These are phyloP conservation scores for Gallinago jamesoni DNA, from an alignment of 2,113 vertebrate species.

Conservation along the genomic window DNA sequence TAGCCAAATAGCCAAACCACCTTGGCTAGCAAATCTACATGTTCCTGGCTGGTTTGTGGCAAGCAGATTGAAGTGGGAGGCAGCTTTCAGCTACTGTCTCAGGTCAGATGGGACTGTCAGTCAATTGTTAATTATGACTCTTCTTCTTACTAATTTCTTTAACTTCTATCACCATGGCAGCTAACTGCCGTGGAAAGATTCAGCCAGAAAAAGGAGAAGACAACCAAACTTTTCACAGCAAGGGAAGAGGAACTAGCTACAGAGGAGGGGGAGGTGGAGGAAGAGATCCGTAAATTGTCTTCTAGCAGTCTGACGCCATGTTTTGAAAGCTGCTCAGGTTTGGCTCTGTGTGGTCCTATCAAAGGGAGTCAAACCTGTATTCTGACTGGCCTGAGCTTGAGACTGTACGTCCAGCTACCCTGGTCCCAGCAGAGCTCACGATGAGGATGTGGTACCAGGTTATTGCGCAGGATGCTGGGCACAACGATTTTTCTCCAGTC, in stretches of 20 bases:
- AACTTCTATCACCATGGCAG: slow-evolving; percentile 70
- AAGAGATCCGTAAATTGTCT: neutral
- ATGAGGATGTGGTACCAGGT: neutral
- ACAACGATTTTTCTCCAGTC: neutral
- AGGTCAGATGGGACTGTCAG: slow-evolving; percentile 70
- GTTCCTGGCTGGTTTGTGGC: slow-evolving; percentile 56
- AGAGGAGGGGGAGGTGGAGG: slow-evolving; percentile 1
- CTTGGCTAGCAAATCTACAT: slow-evolving; percentile 23
- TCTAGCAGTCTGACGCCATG: neutral
- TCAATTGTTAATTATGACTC: slow-evolving; percentile 69
- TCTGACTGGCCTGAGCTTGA: neutral
- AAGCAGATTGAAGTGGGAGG: slow-evolving; percentile 69
- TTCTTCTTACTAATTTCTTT: slow-evolving; percentile 67
- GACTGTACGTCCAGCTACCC: neutral
- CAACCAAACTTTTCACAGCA: slow-evolving; percentile 61
- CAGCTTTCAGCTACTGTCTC: slow-evolving; percentile 62
- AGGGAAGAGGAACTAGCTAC: neutral
- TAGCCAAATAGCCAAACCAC: slow-evolving; percentile 35
- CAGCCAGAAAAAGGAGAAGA: slow-evolving; percentile 60
- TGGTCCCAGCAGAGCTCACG: neutral
- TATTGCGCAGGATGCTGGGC: neutral
- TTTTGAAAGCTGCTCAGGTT: neutral
- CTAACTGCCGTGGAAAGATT: slow-evolving; percentile 54
- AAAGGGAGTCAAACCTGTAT: neutral
- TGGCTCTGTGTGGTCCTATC: neutral